Conservation (phyloP, 2,888 invertebrate species). For the Trachelus iudaicus region DNA sequence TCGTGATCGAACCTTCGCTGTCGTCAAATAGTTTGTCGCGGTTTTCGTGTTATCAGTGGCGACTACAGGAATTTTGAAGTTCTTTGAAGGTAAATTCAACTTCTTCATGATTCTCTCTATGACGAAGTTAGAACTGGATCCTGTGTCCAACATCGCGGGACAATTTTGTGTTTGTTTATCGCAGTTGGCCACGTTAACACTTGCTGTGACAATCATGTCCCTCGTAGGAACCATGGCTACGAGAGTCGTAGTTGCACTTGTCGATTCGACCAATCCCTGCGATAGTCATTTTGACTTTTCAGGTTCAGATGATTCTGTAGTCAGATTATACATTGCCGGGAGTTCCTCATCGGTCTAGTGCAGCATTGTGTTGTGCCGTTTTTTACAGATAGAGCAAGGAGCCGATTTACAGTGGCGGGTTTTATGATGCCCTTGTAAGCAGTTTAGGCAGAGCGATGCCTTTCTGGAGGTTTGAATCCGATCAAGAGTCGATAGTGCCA, state of each 20-base stretch:
- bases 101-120: neutral
- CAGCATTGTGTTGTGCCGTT: neutral
- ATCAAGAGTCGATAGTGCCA: neutral
- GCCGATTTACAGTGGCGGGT: neutral
- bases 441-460: neutral
- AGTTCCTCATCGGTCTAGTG: neutral
- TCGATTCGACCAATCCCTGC: neutral
- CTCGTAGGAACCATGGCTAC: no score
- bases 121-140: conserved; percentile 4
- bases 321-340: no score
- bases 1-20: no score
- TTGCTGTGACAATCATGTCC: no score
- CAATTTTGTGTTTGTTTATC: neutral
- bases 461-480: neutral
- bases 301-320: neutral
- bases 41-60: neutral
- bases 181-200: no score
- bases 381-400: neutral
- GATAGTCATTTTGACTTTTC: neutral
- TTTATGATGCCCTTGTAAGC: neutral
- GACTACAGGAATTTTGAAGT: neutral
- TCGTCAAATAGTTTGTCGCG: no score
- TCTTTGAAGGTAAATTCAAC: conserved; percentile 4
- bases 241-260: no score
- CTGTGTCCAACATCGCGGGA: neutral